Evolutionary conservation across 1,140 invertebrate species (phyloP).

Genomic region (Pseudomyrmex concolor): DNA sequence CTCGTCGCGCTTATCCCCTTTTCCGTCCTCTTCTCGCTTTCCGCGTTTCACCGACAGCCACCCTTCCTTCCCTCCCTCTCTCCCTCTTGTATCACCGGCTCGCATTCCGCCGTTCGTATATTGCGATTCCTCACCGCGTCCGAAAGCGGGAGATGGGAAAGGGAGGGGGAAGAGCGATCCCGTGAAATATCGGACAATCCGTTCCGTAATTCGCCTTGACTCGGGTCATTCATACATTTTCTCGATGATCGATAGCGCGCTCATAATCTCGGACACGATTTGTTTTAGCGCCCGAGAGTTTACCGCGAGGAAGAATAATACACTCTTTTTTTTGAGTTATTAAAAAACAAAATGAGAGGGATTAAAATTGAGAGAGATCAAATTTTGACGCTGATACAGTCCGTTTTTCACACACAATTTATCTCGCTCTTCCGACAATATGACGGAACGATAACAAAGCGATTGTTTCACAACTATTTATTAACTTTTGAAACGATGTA

Average conservation of each 20-base stretch:
- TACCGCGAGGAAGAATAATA: neutral
- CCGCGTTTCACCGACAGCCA: constrained; percentile 16
- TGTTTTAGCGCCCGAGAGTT: neutral
- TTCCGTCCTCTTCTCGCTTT: constrained; percentile 46
- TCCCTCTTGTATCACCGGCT: neutral
- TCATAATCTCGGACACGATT: neutral
- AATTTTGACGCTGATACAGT: constrained; percentile 14
- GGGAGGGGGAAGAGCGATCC: neutral
- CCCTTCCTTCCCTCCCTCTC: neutral
- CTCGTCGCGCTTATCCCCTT: constrained; percentile 43
- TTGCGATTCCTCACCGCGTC: constrained; percentile 30
- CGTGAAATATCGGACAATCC: constrained; percentile 22
- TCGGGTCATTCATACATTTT: constrained; percentile 27
- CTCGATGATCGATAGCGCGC: constrained; percentile 21
- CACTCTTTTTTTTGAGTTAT: neutral
- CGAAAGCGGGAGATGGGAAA: neutral
- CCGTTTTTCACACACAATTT: constrained; percentile 6
- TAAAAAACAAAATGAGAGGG: neutral
- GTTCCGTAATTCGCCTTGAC: constrained; percentile 12
- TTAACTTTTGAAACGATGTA: neutral
- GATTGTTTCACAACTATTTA: neutral
- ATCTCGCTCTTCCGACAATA: neutral
- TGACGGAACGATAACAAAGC: neutral
- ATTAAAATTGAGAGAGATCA: neutral
- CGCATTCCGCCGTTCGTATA: constrained; percentile 25